These are phyloP conservation scores for Peromyscus californicus DNA, from an alignment of 2,113 vertebrate species.

Conservation along the genomic window DNA sequence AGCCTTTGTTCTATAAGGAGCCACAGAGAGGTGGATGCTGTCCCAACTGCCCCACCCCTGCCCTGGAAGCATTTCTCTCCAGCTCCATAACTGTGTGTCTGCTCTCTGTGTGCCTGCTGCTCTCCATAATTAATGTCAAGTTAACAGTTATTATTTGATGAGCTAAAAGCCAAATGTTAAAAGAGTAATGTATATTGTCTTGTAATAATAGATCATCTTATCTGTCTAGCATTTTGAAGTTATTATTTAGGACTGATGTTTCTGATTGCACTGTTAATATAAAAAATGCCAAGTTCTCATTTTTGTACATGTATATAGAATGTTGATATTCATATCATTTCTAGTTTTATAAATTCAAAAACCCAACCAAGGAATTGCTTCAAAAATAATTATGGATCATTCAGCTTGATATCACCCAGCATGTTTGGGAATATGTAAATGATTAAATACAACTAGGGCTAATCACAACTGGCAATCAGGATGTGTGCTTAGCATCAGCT, in stretches of 20 bases:
- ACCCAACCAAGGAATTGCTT: background rate
- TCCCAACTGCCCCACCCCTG: background rate
- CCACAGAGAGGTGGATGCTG: background rate
- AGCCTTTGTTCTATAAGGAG: background rate
- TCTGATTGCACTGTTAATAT: background rate
- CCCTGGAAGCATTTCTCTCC: background rate
- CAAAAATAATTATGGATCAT: background rate
- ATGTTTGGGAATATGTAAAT: background rate
- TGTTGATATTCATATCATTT: background rate
- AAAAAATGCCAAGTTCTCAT: background rate
- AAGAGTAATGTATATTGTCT: background rate
- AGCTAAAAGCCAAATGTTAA: background rate
- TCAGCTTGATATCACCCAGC: background rate
- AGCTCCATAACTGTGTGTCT: background rate
- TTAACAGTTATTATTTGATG: background rate
- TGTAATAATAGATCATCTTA: background rate
- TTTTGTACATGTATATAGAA: background rate
- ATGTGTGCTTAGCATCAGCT: background rate
- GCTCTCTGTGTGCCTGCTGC: background rate
- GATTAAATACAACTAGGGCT: background rate
- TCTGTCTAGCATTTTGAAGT: background rate
- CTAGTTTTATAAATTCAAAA: background rate
- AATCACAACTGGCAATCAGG: background rate
- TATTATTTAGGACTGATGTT: background rate
- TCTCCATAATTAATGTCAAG: constrained; percentile 34